A percentile compares a stretch with the other conserved stretches of the same genome.
These are phyloP conservation scores for Holothuria glaberrima DNA, from an alignment of 35 echinoderm and acorn worm genomes.

Conservation along the genomic window DNA sequence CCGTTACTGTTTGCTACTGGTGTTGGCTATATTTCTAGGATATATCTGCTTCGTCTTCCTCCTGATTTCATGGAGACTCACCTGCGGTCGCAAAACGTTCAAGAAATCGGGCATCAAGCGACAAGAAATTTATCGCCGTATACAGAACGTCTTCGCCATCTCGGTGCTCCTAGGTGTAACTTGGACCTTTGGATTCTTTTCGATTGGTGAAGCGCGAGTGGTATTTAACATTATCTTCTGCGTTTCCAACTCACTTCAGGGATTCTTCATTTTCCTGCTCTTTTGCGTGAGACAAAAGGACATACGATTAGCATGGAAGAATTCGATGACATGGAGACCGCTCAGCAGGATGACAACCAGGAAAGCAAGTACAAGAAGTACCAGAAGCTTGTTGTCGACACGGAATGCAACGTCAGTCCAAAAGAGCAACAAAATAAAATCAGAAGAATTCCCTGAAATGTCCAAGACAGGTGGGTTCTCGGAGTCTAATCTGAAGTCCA, in stretches of 20 bases:
- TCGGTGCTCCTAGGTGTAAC: conserved; percentile 70
- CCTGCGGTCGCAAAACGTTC: conserved; percentile 13
- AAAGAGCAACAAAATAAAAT: neutral
- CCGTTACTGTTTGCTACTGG: conserved; percentile 37
- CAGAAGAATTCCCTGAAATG: neutral
- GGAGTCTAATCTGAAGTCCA: neutral
- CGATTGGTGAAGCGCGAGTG: conserved; percentile 19
- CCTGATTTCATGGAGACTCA: conserved; percentile 51
- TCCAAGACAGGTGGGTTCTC: neutral
- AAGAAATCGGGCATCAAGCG: neutral
- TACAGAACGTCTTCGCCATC: conserved; percentile 65
- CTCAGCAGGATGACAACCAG: neutral
- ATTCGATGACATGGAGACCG: neutral
- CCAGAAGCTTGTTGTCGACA: neutral
- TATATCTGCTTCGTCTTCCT: conserved; percentile 51
- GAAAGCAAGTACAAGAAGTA: neutral
- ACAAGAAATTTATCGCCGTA: conserved; percentile 39
- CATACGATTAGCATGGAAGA: conserved; percentile 30
- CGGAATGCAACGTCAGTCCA: neutral
- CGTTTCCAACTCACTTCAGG: conserved; percentile 76
- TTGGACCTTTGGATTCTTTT: conserved; percentile 74
- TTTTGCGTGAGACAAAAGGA: conserved; percentile 71
- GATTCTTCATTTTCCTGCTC: conserved; percentile 77
- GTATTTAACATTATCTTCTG: conserved; percentile 71
- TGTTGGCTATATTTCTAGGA: conserved; percentile 44